Conservation (phyloP, 2,797 vertebrate genomes). For the Urosaurus nigricauda region DNA sequence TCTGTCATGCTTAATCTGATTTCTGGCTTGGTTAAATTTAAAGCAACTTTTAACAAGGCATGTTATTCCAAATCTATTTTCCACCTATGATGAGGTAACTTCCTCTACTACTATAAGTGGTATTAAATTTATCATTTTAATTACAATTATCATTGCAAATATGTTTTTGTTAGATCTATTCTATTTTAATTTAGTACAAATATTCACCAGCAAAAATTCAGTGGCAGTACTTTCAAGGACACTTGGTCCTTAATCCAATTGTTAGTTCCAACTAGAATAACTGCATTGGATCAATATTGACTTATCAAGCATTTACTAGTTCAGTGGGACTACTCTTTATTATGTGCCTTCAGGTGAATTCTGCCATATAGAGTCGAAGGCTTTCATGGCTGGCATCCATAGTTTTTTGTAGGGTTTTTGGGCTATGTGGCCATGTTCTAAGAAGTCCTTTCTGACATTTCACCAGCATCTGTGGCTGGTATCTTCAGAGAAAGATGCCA, state of each 20-base stretch:
- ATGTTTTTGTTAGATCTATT: not conserved
- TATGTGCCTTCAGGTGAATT: too few relatives aligned
- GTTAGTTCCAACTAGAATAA: too few relatives aligned
- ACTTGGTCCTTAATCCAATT: not conserved
- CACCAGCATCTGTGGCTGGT: too few relatives aligned
- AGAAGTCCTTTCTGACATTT: too few relatives aligned
- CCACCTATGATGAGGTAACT: not conserved
- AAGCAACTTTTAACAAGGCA: not conserved
- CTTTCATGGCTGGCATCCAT: too few relatives aligned
- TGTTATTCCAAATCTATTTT: not conserved
- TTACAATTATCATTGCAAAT: not conserved
- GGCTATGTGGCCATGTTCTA: too few relatives aligned
- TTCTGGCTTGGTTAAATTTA: not conserved
- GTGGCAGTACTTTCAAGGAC: not conserved
- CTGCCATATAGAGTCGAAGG: too few relatives aligned
- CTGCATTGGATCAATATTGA: too few relatives aligned
- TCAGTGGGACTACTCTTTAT: too few relatives aligned
- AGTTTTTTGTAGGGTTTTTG: too few relatives aligned
- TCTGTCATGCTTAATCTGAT: not conserved
- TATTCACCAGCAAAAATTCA: not conserved
- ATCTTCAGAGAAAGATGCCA: too few relatives aligned
- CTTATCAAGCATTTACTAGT: too few relatives aligned
- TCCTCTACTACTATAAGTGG: not conserved
- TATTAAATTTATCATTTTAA: constrained; percentile 1
- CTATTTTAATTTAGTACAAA: not conserved